phyloP scores from a whole-genome alignment of 2,888 invertebrate species.

The Beris chalybata region DNA sequence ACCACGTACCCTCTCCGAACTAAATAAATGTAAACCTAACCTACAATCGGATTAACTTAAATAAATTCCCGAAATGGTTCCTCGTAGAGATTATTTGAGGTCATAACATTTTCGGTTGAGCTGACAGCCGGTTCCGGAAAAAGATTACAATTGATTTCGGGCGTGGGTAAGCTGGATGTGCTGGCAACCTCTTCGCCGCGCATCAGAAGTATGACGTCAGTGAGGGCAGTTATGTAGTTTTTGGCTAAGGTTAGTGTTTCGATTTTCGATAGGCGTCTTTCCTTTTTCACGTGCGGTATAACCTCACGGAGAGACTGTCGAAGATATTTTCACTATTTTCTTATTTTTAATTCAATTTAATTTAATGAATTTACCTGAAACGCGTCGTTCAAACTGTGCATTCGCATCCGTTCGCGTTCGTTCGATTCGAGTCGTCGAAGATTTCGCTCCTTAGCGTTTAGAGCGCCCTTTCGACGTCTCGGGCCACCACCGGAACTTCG shows the following conservation, averaged over 20 bases:
- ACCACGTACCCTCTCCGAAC: neutral
- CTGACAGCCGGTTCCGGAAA: constrained; percentile 46
- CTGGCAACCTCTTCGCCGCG: constrained; percentile 62
- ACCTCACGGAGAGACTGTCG: constrained; percentile 76
- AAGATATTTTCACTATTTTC: constrained; percentile 41
- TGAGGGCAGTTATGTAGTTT: constrained; percentile 87
- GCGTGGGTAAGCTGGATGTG: constrained; percentile 35
- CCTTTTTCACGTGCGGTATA: constrained; percentile 84
- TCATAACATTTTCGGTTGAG: constrained; percentile 44
- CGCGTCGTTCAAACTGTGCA: constrained; percentile 90
- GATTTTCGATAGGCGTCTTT: constrained; percentile 82
- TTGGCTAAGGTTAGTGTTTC: constrained; percentile 86
- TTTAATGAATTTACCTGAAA: constrained; percentile 68
- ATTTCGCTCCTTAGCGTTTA: constrained; percentile 83
- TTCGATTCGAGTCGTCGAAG: constrained; percentile 85
- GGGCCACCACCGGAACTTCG: constrained; percentile 43
- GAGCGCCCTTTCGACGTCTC: constrained; percentile 69
- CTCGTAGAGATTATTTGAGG: constrained; percentile 48
- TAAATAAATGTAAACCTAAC: neutral
- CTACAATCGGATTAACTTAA: constrained; percentile 41
- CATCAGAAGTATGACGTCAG: constrained; percentile 82
- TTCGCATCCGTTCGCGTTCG: constrained; percentile 86
- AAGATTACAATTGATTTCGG: constrained; percentile 50
- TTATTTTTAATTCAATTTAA: constrained; percentile 6
- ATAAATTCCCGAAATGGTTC: constrained; percentile 55